Conservation (phyloP, 2,888 invertebrate species). For the Allacma fusca region DNA sequence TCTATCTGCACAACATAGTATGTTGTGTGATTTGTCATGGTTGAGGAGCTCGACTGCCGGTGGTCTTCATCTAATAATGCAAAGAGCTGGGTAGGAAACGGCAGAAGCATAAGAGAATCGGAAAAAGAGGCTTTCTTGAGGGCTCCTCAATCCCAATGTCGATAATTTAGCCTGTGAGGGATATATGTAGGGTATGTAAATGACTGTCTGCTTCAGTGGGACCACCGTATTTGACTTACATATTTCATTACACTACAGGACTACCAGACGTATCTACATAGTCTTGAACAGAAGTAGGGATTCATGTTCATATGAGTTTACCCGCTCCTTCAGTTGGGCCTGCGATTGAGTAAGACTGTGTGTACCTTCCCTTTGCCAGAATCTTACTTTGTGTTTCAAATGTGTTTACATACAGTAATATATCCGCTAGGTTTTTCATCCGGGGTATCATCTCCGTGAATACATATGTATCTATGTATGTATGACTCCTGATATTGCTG, state of each 20-base stretch:
- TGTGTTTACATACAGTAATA: too few relatives aligned
- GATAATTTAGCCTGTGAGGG: constrained; percentile 37
- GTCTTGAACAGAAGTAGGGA: too few relatives aligned
- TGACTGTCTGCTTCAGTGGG: background rate
- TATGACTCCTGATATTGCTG: background rate
- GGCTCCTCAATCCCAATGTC: constrained; percentile 33
- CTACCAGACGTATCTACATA: too few relatives aligned
- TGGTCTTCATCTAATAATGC: constrained; percentile 41
- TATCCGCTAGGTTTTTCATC: too few relatives aligned
- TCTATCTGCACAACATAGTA: constrained; percentile 27
- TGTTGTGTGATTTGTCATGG: constrained; percentile 45
- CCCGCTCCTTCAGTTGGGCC: background rate
- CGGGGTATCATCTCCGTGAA: too few relatives aligned
- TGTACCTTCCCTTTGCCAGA: too few relatives aligned
- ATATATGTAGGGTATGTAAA: constrained; percentile 1
- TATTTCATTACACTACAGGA: too few relatives aligned
- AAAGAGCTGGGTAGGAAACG: constrained; percentile 16
- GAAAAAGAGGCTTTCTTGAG: constrained; percentile 18
- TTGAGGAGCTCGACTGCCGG: constrained; percentile 39
- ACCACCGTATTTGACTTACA: background rate
- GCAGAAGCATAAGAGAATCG: constrained; percentile 33
- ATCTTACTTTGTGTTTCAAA: too few relatives aligned
- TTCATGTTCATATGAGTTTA: background rate
- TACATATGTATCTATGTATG: background rate
- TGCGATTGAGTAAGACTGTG: background rate